Evolutionary conservation across 2,888 invertebrate genomes (phyloP).

Genomic region (Hoplodrina blanda): DNA sequence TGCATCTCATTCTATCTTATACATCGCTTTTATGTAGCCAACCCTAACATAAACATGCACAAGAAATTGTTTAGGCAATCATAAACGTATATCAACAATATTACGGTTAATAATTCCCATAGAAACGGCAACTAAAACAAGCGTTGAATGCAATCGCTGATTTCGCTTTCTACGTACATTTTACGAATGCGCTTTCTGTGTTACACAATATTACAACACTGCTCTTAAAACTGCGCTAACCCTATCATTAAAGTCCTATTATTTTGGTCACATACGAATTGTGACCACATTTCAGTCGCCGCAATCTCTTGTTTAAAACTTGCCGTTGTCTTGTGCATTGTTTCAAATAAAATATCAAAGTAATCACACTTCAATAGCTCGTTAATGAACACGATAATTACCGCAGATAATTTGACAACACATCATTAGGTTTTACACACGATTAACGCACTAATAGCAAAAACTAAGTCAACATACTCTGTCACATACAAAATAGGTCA

Average conservation of each 20-base stretch:
- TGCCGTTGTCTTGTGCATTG: constrained; percentile 18
- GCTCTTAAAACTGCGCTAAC: constrained; percentile 67
- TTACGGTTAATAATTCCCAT: constrained; percentile 45
- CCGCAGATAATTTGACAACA: constrained; percentile 8
- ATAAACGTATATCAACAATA: constrained; percentile 21
- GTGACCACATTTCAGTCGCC: constrained; percentile 43
- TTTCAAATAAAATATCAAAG: constrained; percentile 26
- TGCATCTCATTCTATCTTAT: not conserved
- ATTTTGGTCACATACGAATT: constrained; percentile 69
- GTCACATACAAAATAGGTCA: constrained; percentile 73
- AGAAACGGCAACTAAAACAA: constrained; percentile 42
- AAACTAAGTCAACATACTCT: constrained; percentile 34
- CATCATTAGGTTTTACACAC: constrained; percentile 33
- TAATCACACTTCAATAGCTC: constrained; percentile 36
- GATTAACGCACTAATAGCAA: constrained; percentile 44
- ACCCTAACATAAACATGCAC: constrained; percentile 6
- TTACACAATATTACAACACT: constrained; percentile 72
- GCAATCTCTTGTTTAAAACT: constrained; percentile 26
- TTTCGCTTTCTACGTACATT: constrained; percentile 72
- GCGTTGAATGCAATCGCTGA: constrained; percentile 53
- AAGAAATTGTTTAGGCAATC: constrained; percentile 30
- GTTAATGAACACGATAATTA: constrained; percentile 28
- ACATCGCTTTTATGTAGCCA: not conserved
- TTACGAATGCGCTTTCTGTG: constrained; percentile 74
- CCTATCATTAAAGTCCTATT: constrained; percentile 73